These are phyloP conservation scores for Mycteria americana DNA, from an alignment of 2,797 vertebrate species.

Conservation along the genomic window DNA sequence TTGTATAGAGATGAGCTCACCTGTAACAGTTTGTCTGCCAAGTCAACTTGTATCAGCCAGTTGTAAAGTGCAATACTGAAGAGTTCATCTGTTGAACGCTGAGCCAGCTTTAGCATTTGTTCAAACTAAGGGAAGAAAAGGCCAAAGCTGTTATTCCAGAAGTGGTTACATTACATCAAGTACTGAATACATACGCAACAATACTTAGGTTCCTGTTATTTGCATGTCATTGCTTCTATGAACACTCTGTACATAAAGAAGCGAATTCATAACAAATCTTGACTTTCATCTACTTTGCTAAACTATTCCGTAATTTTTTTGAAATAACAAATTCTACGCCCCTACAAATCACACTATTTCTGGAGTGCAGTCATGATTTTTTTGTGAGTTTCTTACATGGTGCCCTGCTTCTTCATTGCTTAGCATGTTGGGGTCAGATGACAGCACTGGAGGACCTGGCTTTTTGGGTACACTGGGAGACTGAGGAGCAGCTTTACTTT, in stretches of 20 bases:
- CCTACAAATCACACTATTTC: not conserved
- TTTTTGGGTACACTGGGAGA: constrained; percentile 98
- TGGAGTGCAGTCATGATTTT: not conserved
- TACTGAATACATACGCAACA: fast-evolving
- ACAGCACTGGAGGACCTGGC: constrained; percentile 92
- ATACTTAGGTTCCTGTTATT: not conserved
- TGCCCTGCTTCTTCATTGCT: constrained; percentile 97
- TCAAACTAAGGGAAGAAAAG: constrained; percentile 84
- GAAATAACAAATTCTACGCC: not conserved
- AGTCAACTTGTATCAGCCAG: constrained; percentile 95
- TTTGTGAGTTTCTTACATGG: constrained; percentile 80
- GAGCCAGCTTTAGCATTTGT: constrained; percentile 91
- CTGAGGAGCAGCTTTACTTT: constrained; percentile 97
- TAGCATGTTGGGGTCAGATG: constrained; percentile 97
- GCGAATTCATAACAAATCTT: not conserved
- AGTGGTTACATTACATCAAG: not conserved
- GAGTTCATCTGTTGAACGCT: constrained; percentile 93
- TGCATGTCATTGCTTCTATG: not conserved
- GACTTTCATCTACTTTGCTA: not conserved
- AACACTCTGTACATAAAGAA: not conserved
- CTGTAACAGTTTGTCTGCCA: constrained; percentile 93
- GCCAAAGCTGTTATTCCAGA: not conserved
- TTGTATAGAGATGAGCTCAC: constrained; percentile 68
- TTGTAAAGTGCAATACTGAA: constrained; percentile 98
- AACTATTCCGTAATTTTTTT: not conserved